Percentiles rank a stretch among this genome's conserved stretches.
Evolutionary conservation across 64 coral and sea anemone genomes (phyloP).

Genomic region (Platygyra sinensis): DNA sequence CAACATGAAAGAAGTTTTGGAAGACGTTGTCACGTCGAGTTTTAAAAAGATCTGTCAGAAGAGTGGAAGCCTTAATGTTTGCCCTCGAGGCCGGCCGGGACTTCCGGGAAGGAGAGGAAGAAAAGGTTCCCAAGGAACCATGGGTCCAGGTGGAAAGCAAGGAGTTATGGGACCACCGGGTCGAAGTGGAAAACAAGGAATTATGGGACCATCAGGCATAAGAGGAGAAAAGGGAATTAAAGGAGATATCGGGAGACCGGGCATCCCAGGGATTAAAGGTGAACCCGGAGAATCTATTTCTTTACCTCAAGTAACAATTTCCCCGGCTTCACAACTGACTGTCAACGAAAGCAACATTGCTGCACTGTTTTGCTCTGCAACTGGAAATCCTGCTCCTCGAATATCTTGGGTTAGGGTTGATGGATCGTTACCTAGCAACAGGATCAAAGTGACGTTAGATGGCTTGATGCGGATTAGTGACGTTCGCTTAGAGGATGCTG

Average conservation of each 20-base stretch:
- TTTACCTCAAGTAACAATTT: not conserved
- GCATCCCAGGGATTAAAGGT: not conserved
- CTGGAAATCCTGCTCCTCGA: not conserved
- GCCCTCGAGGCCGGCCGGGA: no score
- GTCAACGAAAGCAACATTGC: conserved; percentile 3
- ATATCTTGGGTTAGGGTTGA: not conserved
- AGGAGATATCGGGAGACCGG: not conserved
- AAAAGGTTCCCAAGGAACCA: no score
- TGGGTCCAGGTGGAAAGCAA: no score
- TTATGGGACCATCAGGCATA: no score
- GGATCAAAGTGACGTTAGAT: not conserved
- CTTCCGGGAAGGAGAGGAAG: no score
- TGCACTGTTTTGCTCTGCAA: not conserved
- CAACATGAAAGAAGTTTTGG: no score
- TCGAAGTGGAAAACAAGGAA: no score
- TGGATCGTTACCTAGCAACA: not conserved
- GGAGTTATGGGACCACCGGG: no score
- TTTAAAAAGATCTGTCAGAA: no score
- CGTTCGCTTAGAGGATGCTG: not conserved
- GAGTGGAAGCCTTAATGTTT: no score
- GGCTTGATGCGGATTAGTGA: not conserved
- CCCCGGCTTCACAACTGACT: not conserved
- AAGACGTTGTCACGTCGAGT: no score
- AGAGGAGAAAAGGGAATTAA: conserved; percentile 1
- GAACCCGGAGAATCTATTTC: not conserved